Conservation (phyloP, 2,113 vertebrate species). For the Grammomys dolichurus region DNA sequence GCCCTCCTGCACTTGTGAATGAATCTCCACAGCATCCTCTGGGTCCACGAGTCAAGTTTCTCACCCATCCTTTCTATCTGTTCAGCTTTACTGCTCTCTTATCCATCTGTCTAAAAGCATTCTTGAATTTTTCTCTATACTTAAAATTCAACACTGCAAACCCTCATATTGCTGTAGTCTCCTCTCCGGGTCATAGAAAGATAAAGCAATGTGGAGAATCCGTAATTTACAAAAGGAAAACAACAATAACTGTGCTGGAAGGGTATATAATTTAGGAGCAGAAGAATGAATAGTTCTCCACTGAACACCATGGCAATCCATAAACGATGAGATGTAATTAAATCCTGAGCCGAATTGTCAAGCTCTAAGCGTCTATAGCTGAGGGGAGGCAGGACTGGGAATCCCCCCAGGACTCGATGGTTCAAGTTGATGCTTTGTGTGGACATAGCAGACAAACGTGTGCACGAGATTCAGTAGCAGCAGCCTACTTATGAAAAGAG, state of each 20-base stretch:
- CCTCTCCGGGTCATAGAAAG: slow-evolving; percentile 33
- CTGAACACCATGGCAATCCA: slow-evolving; percentile 47
- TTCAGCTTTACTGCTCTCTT: background rate
- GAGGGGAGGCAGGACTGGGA: background rate
- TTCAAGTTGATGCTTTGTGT: background rate
- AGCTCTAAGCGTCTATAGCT: background rate
- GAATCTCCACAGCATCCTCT: background rate
- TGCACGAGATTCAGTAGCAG: background rate
- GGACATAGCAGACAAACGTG: background rate
- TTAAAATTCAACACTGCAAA: slow-evolving; percentile 45
- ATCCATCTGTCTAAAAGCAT: slow-evolving; percentile 36
- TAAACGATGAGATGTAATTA: slow-evolving; percentile 26
- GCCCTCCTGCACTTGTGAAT: background rate
- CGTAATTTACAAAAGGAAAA: background rate
- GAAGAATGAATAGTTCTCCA: background rate
- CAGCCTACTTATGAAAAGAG: background rate
- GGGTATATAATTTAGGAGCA: slow-evolving; percentile 30
- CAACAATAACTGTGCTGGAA: background rate
- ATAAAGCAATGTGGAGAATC: slow-evolving; percentile 2
- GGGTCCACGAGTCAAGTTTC: background rate
- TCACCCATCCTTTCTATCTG: background rate
- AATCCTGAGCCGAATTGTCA: background rate
- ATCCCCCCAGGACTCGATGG: background rate
- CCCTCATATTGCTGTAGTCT: background rate
- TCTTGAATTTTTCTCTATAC: slow-evolving; percentile 6